Percentiles rank a stretch among this genome's conserved stretches.
phyloP scores from a whole-genome alignment of 2,797 vertebrate species.

The Cyprinodon diabolis region DNA sequence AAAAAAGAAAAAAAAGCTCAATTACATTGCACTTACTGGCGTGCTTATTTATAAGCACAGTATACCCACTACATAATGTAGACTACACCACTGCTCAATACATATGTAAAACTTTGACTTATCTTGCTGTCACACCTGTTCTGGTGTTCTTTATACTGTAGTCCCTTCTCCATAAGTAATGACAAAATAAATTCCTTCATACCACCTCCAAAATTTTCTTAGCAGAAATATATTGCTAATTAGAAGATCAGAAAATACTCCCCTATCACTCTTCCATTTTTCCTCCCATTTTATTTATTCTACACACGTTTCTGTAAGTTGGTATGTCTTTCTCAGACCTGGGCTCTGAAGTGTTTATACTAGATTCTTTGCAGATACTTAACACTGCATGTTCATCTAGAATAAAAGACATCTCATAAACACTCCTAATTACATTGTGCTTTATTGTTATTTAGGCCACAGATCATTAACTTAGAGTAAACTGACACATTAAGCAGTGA shows the following conservation, averaged over 20 bases:
- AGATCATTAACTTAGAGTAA: conserved; percentile 77
- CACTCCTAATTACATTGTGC: conserved; percentile 72
- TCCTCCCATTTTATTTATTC: conserved; percentile 78
- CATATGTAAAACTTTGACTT: too few species aligned
- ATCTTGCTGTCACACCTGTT: not conserved
- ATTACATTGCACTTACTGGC: too few species aligned
- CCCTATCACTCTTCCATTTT: conserved; percentile 46
- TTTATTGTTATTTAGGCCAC: conserved; percentile 78
- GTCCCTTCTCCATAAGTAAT: conserved; percentile 76
- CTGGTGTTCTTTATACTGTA: conserved; percentile 27
- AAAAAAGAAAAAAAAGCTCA: too few species aligned
- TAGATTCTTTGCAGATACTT: conserved; percentile 59
- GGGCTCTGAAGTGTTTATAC: conserved; percentile 76
- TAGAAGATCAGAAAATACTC: conserved; percentile 83
- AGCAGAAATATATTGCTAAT: conserved; percentile 69
- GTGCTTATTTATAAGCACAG: too few species aligned
- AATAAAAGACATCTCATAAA: conserved; percentile 75
- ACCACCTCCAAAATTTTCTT: conserved; percentile 69
- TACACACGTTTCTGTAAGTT: conserved; percentile 84
- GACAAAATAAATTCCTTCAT: conserved; percentile 57
- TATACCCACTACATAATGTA: too few species aligned
- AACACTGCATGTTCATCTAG: conserved; percentile 61
- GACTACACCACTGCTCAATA: too few species aligned
- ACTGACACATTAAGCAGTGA: conserved; percentile 77
- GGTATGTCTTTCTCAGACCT: conserved; percentile 76